phyloP scores from a whole-genome alignment of 2,797 vertebrate species.

The Enteromius anoplus region DNA sequence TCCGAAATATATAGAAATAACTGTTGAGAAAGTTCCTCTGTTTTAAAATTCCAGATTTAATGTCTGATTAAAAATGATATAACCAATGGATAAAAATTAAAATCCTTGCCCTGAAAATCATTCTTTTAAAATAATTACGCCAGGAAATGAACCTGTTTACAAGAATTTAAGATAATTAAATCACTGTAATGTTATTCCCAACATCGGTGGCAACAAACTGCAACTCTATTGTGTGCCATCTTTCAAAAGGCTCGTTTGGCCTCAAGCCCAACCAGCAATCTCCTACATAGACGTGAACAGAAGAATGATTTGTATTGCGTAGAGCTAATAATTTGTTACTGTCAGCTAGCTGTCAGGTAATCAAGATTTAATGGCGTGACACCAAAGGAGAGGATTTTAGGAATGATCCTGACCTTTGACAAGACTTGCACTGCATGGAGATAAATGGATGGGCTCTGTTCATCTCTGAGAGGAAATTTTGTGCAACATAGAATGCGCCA shows the following conservation, averaged over 20 bases:
- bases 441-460: slow-evolving; percentile 11
- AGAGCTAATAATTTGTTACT: slow-evolving; percentile 27
- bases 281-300: background rate
- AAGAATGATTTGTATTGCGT: slow-evolving; percentile 25
- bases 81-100: background rate
- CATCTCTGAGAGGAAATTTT: background rate
- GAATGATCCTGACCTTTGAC: slow-evolving; percentile 28
- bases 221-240: background rate
- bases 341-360: slow-evolving; percentile 37
- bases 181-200: background rate
- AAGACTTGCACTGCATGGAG: slow-evolving; percentile 29
- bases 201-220: background rate
- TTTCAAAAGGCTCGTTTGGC: slow-evolving; percentile 12
- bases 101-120: background rate
- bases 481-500: background rate
- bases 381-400: slow-evolving; percentile 22
- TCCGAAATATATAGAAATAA: background rate
- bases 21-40: background rate
- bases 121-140: background rate
- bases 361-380: slow-evolving; percentile 25
- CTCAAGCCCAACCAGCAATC: slow-evolving; percentile 2
- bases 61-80: background rate
- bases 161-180: background rate
- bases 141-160: background rate
- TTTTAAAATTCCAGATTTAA: background rate